Evolutionary conservation across 1,140 invertebrate species (phyloP), one percentile per base, ranked within the genome.

Genomic region (Drosophila trapezifrons): DNA sequence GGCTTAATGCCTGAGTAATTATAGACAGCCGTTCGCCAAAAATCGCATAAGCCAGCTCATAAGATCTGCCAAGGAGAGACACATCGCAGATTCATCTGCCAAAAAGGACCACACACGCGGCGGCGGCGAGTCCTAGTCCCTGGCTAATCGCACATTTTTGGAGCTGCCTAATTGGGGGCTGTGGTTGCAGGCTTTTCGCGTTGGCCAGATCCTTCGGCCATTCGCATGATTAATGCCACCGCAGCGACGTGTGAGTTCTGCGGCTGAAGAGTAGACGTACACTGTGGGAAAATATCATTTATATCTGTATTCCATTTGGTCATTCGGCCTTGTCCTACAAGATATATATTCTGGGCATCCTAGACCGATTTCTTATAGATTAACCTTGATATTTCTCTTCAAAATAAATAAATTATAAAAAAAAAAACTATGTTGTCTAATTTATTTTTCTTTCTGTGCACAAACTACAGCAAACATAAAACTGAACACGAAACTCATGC

Each of bases 1-100:
- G 79, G 73, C 73, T 81, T 80, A 89, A 79, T 89, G 84, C 83
- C 83, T 87, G 52, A 86, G 83, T 78, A 86, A 87, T 87, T 85
- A 78, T 76, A 67, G 62, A 64, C 72, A 77, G 75, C 56, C 74
- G 64, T 72, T 65, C 74, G 75, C 74, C 67, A 59, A 84, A 72
- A 75, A 47, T 67, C n/a, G 40, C 46, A 52, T 3, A 64, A 70
- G 52, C 20, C 40, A 3, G 40, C 32, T 25, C 17, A 62, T 42
- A 46, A 75, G 54, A 56, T 57, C 17, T 22, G 10, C 20, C 6
- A 9, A 43, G 35, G 54, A 58, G 8, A 32, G 29, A 3, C 37
- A n/a, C 15, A 35, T 35, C 37, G 29, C 25, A 10, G 54, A 38
- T 52, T 51, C 49, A 37, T 54, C 49, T 56, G 70, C 45, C 37